Percentiles rank a stretch among this genome's conserved stretches.
Conservation (phyloP, 2,113 vertebrate species). For the Ochotona princeps region DNA sequence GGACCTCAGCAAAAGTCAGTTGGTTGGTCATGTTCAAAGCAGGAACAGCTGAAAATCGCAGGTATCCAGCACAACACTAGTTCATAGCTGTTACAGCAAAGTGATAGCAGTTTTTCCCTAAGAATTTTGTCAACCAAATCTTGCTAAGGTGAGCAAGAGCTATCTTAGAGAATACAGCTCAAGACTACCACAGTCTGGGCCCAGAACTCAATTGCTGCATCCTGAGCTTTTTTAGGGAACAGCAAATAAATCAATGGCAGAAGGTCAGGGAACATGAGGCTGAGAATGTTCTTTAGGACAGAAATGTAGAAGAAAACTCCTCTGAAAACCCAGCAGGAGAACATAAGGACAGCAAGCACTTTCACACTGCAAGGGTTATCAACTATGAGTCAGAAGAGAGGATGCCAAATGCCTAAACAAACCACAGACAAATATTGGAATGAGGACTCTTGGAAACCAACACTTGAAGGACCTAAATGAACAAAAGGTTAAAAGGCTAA, state of each 20-base stretch:
- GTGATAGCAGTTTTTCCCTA: constrained; percentile 18
- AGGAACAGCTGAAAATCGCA: constrained; percentile 27
- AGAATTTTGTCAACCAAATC: constrained; percentile 17
- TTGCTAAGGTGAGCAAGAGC: constrained; percentile 8
- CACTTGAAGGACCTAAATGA: constrained; percentile 39
- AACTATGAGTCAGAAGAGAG: constrained; percentile 24
- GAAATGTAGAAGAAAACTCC: constrained; percentile 11
- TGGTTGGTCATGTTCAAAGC: constrained; percentile 29
- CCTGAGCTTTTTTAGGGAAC: not conserved
- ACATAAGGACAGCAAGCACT: constrained; percentile 21
- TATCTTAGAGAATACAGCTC: not conserved
- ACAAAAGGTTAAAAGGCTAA: constrained; percentile 41
- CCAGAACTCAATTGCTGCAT: not conserved
- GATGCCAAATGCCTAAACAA: constrained; percentile 18
- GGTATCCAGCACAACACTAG: constrained; percentile 40
- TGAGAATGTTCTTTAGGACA: not conserved
- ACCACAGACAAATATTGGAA: constrained; percentile 52
- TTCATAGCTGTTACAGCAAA: constrained; percentile 36
- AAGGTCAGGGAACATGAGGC: not conserved
- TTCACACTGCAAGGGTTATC: constrained; percentile 17
- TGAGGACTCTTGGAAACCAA: constrained; percentile 35
- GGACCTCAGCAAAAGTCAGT: constrained; percentile 24
- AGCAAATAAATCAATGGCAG: not conserved
- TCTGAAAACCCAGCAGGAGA: not conserved
- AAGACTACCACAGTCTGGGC: not conserved